These are phyloP conservation scores for Myiopsitta monachus DNA, from an alignment of 2,113 vertebrate genomes.

Conservation along the genomic window DNA sequence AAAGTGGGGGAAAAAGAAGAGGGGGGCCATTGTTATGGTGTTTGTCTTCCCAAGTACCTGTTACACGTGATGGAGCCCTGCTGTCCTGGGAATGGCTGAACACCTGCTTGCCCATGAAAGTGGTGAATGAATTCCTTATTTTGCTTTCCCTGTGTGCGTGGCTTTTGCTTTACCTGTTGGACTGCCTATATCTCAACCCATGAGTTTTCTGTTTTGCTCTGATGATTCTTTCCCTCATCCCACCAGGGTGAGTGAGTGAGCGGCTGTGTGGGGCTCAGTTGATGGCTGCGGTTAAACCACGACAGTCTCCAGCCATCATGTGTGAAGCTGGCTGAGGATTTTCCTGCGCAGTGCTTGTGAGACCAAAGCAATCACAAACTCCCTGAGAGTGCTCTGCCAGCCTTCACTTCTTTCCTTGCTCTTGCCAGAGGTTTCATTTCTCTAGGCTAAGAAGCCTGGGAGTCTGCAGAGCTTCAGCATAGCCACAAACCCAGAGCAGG, in stretches of 20 bases:
- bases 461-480: not conserved
- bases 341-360: not conserved
- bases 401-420: not conserved
- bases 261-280: not conserved
- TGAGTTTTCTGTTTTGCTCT: not conserved
- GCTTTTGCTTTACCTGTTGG: not conserved
- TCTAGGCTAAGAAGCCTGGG: not conserved
- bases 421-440: not conserved
- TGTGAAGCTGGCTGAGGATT: not conserved
- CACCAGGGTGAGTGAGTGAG: not conserved
- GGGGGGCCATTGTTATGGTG: accelerated
- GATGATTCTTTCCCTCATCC: not conserved
- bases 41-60: not conserved
- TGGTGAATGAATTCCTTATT: not conserved
- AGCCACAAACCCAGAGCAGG: not conserved
- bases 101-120: not conserved
- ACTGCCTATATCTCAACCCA: not conserved
- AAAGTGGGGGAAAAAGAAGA: not conserved
- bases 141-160: not conserved
- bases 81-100: not conserved
- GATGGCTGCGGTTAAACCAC: not conserved
- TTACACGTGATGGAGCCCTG: not conserved
- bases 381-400: not conserved
- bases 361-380: not conserved
- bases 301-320: not conserved